Conservation (phyloP, 2,888 invertebrate species). For the Troglohyphantes excavatus region DNA sequence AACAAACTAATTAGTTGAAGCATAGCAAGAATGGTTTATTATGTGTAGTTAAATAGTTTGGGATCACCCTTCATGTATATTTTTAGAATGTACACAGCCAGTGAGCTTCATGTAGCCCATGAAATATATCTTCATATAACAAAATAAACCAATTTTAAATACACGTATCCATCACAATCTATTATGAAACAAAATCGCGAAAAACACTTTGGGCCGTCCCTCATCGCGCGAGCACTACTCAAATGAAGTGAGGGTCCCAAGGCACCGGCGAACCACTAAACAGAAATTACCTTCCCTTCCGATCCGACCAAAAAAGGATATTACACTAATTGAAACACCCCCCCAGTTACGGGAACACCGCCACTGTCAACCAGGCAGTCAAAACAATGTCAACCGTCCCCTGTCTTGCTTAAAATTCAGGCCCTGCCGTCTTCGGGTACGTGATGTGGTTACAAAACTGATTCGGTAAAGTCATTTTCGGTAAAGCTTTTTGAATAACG, state of each 20-base stretch:
- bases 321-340: conserved; percentile 73
- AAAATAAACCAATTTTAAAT: too few species aligned
- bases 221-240: conserved; percentile 14
- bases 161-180: too few species aligned
- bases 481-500: conserved; percentile 65
- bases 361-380: conserved; percentile 64
- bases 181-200: too few species aligned
- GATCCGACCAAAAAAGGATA: conserved; percentile 28
- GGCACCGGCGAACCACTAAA: conserved; percentile 30
- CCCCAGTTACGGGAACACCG: conserved; percentile 47
- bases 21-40: too few species aligned
- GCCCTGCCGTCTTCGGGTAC: conserved; percentile 31
- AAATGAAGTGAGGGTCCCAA: conserved; percentile 56
- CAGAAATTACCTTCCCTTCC: conserved; percentile 47
- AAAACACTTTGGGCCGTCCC: too few species aligned
- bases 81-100: too few species aligned
- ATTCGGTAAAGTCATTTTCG: conserved; percentile 58
- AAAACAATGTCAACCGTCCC: conserved; percentile 69
- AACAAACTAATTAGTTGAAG: too few species aligned
- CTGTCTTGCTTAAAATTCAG: conserved; percentile 51
- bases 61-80: too few species aligned
- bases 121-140: too few species aligned
- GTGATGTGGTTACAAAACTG: conserved; percentile 32
- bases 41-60: too few species aligned
- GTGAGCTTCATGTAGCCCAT: too few species aligned